Evolutionary conservation across 2,113 vertebrate species (phyloP).

Genomic region (Chroicocephalus ridibundus): DNA sequence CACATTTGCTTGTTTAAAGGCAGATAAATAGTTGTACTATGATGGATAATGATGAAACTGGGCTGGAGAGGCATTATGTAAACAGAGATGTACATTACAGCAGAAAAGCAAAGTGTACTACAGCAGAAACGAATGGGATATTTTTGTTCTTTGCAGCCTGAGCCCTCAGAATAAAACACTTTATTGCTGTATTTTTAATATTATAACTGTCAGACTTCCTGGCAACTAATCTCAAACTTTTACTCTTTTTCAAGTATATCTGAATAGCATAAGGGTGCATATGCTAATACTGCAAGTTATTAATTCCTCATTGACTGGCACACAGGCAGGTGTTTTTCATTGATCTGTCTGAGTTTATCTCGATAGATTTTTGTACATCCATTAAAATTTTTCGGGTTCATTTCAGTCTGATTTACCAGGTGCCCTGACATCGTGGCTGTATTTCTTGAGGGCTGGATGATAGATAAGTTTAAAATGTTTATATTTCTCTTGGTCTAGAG

Average conservation of each 20-base stretch:
- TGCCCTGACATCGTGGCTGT: background rate
- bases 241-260: constrained; percentile 42
- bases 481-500: background rate
- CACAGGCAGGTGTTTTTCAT: constrained; percentile 11
- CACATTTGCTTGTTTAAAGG: constrained; percentile 15
- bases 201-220: constrained; percentile 3
- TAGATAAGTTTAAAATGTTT: constrained; percentile 25
- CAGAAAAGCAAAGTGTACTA: background rate
- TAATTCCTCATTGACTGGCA: constrained; percentile 4
- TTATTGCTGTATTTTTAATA: constrained; percentile 27
- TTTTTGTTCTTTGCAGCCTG: constrained; percentile 1
- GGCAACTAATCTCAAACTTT: constrained; percentile 8
- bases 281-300: constrained; percentile 9
- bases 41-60: background rate
- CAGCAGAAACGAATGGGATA: background rate
- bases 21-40: constrained; percentile 3
- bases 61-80: background rate
- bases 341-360: constrained; percentile 19
- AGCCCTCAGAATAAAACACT: background rate
- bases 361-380: constrained; percentile 19
- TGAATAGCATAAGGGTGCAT: constrained; percentile 1
- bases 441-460: background rate
- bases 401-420: constrained; percentile 12
- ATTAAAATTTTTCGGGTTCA: constrained; percentile 11
- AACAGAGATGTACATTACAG: background rate